These are phyloP conservation scores for Platygyra sinensis DNA, from an alignment of 64 coral and sea anemone genomes.

Conservation along the genomic window DNA sequence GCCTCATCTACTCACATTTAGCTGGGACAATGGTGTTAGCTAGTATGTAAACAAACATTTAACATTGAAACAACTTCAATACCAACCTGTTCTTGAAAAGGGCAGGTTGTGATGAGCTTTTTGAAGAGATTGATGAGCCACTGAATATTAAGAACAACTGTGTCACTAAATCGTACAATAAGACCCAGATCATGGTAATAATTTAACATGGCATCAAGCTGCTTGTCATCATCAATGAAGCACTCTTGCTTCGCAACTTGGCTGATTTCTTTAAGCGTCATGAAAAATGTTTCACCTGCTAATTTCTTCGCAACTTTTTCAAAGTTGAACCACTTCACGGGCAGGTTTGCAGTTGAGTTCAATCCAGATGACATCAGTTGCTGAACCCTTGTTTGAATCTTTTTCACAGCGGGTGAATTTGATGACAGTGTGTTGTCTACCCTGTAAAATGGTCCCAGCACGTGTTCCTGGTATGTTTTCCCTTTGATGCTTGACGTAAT, in stretches of 20 bases:
- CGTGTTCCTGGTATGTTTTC: slow-evolving; percentile 35
- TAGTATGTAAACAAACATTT: too few species aligned
- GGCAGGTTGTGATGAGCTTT: slow-evolving; percentile 56
- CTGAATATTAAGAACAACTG: slow-evolving; percentile 61
- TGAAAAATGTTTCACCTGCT: slow-evolving; percentile 22
- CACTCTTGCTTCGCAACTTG: slow-evolving; percentile 42
- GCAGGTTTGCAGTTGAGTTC: slow-evolving; percentile 16
- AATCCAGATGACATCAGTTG: slow-evolving; percentile 19
- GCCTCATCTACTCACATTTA: too few species aligned
- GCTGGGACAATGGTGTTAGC: too few species aligned
- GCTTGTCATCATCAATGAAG: slow-evolving; percentile 52
- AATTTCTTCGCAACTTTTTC: slow-evolving; percentile 56
- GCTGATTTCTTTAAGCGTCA: slow-evolving; percentile 42
- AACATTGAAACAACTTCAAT: background rate
- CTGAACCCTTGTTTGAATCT: background rate
- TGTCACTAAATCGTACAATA: slow-evolving; percentile 50
- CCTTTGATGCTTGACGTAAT: background rate
- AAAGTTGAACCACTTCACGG: slow-evolving; percentile 72
- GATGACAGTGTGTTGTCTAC: slow-evolving; percentile 53
- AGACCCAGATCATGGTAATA: slow-evolving; percentile 70
- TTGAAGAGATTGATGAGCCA: slow-evolving; percentile 79
- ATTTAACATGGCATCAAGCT: slow-evolving; percentile 63
- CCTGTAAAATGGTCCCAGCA: slow-evolving; percentile 6
- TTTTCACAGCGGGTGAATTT: background rate
- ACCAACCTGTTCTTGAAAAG: slow-evolving; percentile 52